Evolutionary conservation across 92 coral and sea anemone species (phyloP).

Genomic region (Porites cylindrica): DNA sequence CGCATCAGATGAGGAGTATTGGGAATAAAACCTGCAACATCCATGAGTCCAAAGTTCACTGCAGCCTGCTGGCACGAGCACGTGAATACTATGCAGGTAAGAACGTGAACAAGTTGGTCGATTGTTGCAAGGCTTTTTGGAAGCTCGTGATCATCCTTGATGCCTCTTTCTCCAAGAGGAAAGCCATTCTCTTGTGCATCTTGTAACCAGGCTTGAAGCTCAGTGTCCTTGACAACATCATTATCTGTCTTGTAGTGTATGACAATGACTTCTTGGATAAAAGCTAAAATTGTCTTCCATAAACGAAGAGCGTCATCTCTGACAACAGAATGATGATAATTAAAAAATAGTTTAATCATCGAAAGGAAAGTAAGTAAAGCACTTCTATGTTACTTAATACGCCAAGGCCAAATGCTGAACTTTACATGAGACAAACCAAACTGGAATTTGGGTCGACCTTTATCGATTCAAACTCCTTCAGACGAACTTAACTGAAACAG

Average conservation of each 20-base stretch:
- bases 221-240: conserved; percentile 70
- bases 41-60: conserved; percentile 85
- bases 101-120: conserved; percentile 69
- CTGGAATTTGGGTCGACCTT: too few relatives aligned
- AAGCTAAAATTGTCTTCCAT: conserved; percentile 69
- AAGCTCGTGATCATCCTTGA: conserved; percentile 70
- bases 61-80: conserved; percentile 94
- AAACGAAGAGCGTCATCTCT: conserved; percentile 72
- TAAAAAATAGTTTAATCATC: too few relatives aligned
- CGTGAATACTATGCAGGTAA: conserved; percentile 84
- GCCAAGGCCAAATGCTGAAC: too few relatives aligned
- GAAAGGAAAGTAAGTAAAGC: too few relatives aligned
- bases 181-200: conserved; percentile 82
- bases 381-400: too few relatives aligned
- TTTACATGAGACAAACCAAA: too few relatives aligned
- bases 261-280: conserved; percentile 9
- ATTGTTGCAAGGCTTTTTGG: conserved; percentile 66
- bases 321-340: neutral
- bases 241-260: conserved; percentile 42
- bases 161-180: conserved; percentile 50
- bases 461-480: too few relatives aligned
- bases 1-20: conserved; percentile 85
- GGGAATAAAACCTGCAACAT: conserved; percentile 77
- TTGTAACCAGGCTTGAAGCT: conserved; percentile 78
- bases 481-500: too few relatives aligned